Percentiles rank a stretch among this genome's conserved stretches.
These are phyloP conservation scores for Mormyrus iriodes DNA, from an alignment of 2,113 vertebrate genomes.

Conservation along the genomic window DNA sequence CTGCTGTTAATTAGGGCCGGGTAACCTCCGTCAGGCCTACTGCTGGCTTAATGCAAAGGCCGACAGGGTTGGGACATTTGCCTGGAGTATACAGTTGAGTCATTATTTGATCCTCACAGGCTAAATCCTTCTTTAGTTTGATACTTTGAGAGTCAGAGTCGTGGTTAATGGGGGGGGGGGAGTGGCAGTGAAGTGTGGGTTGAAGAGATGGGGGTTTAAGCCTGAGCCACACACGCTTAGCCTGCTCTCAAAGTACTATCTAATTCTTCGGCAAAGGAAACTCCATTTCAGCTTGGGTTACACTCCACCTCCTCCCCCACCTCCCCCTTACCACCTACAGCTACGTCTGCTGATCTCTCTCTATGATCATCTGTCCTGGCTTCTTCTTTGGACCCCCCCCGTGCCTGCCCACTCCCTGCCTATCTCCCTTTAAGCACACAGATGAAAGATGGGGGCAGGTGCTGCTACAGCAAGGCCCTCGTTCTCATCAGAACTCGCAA, in stretches of 20 bases:
- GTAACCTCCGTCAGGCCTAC: slow-evolving; percentile 22
- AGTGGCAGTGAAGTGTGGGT: slow-evolving; percentile 26
- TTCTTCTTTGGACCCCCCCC: slow-evolving; percentile 12
- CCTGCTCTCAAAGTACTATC: background rate
- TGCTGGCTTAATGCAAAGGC: slow-evolving; percentile 19
- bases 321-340: slow-evolving; percentile 31
- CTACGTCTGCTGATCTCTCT: slow-evolving; percentile 22
- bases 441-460: slow-evolving; percentile 47
- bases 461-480: slow-evolving; percentile 30
- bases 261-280: slow-evolving; percentile 4
- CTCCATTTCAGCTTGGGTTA: slow-evolving; percentile 12
- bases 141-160: background rate
- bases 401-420: background rate
- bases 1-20: slow-evolving; percentile 46
- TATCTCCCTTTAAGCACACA: background rate
- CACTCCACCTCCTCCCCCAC: background rate
- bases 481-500: slow-evolving; percentile 26
- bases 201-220: slow-evolving; percentile 22
- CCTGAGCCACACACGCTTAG: slow-evolving; percentile 17
- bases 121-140: slow-evolving; percentile 41
- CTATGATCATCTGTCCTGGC: slow-evolving; percentile 35
- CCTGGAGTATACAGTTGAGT: slow-evolving; percentile 29
- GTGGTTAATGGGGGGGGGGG: slow-evolving; percentile 10
- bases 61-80: background rate
- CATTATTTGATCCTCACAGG: slow-evolving; percentile 34